Base-by-base conservation (phyloP, 2,797 vertebrate genomes). In the Discoglossus pictus region DNA sequence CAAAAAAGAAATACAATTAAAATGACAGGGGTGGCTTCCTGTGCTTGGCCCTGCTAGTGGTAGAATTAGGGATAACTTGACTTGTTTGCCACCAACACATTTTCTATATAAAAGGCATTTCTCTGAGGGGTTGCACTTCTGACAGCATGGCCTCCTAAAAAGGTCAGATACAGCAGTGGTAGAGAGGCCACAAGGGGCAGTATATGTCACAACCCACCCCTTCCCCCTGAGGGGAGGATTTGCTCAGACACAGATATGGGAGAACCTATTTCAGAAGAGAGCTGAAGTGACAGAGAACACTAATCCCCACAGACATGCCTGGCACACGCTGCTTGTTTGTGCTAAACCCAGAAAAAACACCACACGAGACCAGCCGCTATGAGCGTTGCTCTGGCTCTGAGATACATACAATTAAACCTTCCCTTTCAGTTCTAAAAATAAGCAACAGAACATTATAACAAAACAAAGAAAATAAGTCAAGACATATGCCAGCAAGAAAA, bases 251-350 rank as follows among this genome's bases (percentile, higher is more conserved):
- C 42, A 40, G 50, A 69, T 55, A 55, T 48, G 23, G 51, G 39
- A 60, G 25, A 35, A 60, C n/a, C 44, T 35, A 42, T 51, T 43
- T 43, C 48, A 59, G 39, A 52, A 2, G 18, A 43, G 24, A 60
- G 36, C 36, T 15, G n/a, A 11, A 52, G 38, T 21, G 25, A 61
- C 47, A 44, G 65, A 31, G 8, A 53, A 12, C 50, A 40, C 50
- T 69, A 70, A 63, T 62, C 67, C 67, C 42, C 8, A 12, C n/a
- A 63, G 59, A 47, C 40, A 55, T 31, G 67, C 34, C 51, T 55
- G 67, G 67, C 67, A 70, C 67, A 70, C 67, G 51, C 66, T 56
- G 51, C 59, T 48, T 50, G 65, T 61, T 68, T 68, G 58, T 68
- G 48, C 39, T 53, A 54, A 68, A 68, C n/a, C 47, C 38, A 43